A percentile compares a stretch with the other conserved stretches of the same genome.
Conservation (phyloP, 1,140 invertebrate genomes). For the Scaptomyza hsui region DNA sequence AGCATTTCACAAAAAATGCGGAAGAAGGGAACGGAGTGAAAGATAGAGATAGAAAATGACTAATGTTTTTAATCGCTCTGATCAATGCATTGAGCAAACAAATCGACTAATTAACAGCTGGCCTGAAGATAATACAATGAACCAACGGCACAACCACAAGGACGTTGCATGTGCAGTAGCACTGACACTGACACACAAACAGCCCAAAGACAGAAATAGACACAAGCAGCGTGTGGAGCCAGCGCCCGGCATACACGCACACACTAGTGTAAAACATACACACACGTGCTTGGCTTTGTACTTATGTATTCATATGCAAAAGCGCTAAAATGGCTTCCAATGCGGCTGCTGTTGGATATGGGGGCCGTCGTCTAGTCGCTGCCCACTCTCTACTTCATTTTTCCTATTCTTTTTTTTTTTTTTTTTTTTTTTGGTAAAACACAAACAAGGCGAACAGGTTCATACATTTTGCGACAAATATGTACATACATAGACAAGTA, state of each 20-base stretch:
- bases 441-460: conserved; percentile 77
- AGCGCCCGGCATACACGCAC: conserved; percentile 18
- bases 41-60: conserved; percentile 10
- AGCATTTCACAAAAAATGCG: conserved; percentile 9
- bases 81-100: conserved; percentile 15
- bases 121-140: conserved; percentile 35
- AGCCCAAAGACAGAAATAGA: conserved; percentile 51
- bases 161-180: conserved; percentile 49
- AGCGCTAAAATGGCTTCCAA: conserved; percentile 55
- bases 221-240: conserved; percentile 16
- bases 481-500: conserved; percentile 5
- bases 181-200: conserved; percentile 59
- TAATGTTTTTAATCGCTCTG: conserved; percentile 14
- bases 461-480: conserved; percentile 66
- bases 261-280: background rate
- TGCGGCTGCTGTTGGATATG: conserved; percentile 42
- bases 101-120: conserved; percentile 44
- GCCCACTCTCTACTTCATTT: conserved; percentile 44
- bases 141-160: conserved; percentile 47
- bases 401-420: conserved; percentile 47
- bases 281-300: background rate
- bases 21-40: background rate
- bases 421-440: conserved; percentile 49
- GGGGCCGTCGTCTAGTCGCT: conserved; percentile 43
- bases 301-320: conserved; percentile 15